Conservation (phyloP, 2,113 vertebrate genomes). For the Pelmatolapia mariae region DNA sequence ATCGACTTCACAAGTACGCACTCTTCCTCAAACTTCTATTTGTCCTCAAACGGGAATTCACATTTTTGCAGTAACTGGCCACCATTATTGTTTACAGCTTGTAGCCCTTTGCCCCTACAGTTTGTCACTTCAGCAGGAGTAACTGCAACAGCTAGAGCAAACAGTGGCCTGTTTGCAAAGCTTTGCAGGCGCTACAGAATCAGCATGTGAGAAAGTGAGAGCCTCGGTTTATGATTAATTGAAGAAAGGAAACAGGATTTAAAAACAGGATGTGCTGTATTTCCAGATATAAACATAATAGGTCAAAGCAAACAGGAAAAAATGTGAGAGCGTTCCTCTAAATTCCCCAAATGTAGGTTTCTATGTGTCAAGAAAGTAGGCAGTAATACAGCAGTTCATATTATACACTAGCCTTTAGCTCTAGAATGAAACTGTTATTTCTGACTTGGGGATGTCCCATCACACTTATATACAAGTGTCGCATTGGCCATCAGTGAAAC, state of each 20-base stretch:
- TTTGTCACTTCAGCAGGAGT: slow-evolving; percentile 14
- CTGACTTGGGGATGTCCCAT: background rate
- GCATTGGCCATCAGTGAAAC: background rate
- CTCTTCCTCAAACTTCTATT: background rate
- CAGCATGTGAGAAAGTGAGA: slow-evolving; percentile 23
- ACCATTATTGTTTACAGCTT: background rate
- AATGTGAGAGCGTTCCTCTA: background rate
- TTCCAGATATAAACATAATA: background rate
- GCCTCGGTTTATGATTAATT: background rate
- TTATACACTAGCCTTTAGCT: background rate
- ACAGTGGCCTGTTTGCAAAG: slow-evolving; percentile 43
- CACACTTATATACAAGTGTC: background rate
- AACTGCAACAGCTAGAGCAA: slow-evolving; percentile 6
- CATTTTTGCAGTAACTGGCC: background rate
- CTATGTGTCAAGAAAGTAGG: background rate
- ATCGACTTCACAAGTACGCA: background rate
- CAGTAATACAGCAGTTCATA: background rate
- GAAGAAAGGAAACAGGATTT: background rate
- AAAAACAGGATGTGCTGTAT: slow-evolving; percentile 3
- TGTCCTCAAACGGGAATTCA: slow-evolving; percentile 20
- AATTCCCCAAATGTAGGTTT: background rate
- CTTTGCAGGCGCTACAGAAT: slow-evolving; percentile 7
- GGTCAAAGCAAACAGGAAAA: background rate
- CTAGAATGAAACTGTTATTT: slow-evolving; percentile 1
- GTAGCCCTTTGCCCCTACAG: background rate